A percentile compares a stretch with the other conserved stretches of the same genome.
Conservation (phyloP, 2,888 invertebrate genomes). For the Epinotia brunnichana region DNA sequence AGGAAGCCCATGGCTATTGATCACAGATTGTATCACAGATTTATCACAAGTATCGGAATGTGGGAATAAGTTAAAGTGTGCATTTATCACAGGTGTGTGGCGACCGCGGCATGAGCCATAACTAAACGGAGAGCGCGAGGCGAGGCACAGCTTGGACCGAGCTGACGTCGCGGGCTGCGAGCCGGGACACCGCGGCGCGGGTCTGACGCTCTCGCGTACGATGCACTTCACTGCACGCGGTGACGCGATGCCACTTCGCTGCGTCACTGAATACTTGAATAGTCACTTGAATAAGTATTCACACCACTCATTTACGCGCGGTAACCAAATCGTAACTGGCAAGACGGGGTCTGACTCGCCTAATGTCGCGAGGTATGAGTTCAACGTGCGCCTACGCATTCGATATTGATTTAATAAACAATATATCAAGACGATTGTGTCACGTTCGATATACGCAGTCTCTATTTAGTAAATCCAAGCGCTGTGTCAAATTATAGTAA, state of each 20-base stretch:
- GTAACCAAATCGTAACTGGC: constrained; percentile 22
- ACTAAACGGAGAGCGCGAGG: constrained; percentile 69
- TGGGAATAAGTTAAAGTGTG: constrained; percentile 50
- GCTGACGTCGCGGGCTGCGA: constrained; percentile 45
- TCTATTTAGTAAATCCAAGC: background rate
- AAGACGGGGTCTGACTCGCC: background rate
- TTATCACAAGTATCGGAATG: constrained; percentile 42
- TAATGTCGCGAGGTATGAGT: constrained; percentile 31
- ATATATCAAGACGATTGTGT: constrained; percentile 12
- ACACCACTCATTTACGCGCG: constrained; percentile 11
- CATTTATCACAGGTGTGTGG: constrained; percentile 63
- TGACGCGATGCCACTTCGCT: constrained; percentile 47
- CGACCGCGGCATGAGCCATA: constrained; percentile 63
- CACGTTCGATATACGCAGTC: background rate
- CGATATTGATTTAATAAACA: constrained; percentile 37
- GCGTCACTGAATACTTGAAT: no score
- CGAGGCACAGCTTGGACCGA: constrained; percentile 43
- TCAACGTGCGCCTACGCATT: constrained; percentile 44
- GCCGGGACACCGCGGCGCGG: background rate
- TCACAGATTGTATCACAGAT: constrained; percentile 46
- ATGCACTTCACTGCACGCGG: constrained; percentile 57
- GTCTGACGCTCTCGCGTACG: constrained; percentile 44
- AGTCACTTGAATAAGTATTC: no score
- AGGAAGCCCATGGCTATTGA: constrained; percentile 46
- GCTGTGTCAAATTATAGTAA: background rate